phyloP scores from a whole-genome alignment of 2,797 vertebrate species.

The Neosilurus mollespiculum region DNA sequence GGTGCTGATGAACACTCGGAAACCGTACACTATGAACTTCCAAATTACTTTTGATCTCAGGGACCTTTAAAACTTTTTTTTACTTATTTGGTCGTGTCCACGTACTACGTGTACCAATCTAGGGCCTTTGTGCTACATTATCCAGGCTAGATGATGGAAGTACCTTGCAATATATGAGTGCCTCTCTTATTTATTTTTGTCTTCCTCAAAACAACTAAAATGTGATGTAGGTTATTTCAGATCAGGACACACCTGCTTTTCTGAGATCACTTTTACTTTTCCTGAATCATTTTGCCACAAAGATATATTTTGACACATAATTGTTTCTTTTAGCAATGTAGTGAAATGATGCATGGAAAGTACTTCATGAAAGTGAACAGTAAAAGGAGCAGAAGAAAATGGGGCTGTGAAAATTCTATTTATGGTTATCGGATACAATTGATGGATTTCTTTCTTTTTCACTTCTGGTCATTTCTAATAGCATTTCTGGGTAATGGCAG shows the following conservation, averaged over 20 bases:
- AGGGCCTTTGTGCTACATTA: too few relatives aligned
- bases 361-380: neutral
- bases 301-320: constrained; percentile 4
- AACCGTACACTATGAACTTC: too few relatives aligned
- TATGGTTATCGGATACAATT: neutral
- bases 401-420: neutral
- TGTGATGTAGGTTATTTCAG: too few relatives aligned
- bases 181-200: too few relatives aligned
- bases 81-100: too few relatives aligned
- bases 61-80: too few relatives aligned
- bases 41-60: too few relatives aligned
- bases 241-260: neutral
- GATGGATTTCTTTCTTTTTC: neutral
- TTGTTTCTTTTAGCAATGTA: neutral
- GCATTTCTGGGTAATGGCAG: neutral
- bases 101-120: too few relatives aligned
- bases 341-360: constrained; percentile 11
- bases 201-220: too few relatives aligned
- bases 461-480: neutral
- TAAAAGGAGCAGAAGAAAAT: neutral
- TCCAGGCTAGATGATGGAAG: too few relatives aligned
- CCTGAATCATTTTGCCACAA: neutral
- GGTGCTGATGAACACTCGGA: too few relatives aligned
- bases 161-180: too few relatives aligned
- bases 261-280: neutral